phyloP scores from a whole-genome alignment of 2,888 invertebrate species.

The Acronicta alni region DNA sequence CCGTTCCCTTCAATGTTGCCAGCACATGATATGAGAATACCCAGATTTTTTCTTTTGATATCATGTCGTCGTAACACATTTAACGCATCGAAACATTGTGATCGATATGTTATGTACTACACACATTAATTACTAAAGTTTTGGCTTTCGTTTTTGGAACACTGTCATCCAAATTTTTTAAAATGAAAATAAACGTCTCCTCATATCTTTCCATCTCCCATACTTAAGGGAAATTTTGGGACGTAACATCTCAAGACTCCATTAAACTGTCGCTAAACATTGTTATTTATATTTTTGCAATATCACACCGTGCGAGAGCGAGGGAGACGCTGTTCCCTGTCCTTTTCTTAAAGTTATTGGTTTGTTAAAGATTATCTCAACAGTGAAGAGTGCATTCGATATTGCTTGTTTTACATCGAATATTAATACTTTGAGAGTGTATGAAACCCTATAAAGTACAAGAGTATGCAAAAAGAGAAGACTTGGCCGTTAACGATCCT shows the following conservation, averaged over 20 bases:
- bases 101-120: constrained; percentile 45
- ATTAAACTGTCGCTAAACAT: constrained; percentile 74
- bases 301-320: constrained; percentile 28
- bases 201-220: constrained; percentile 34
- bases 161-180: constrained; percentile 17
- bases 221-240: constrained; percentile 24
- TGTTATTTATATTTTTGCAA: constrained; percentile 65
- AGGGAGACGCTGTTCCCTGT: constrained; percentile 38
- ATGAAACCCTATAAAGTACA: constrained; percentile 47
- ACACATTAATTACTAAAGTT: constrained; percentile 46
- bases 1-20: constrained; percentile 50
- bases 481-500: constrained; percentile 9
- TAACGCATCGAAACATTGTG: constrained; percentile 44
- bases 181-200: constrained; percentile 30
- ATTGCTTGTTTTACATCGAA: constrained; percentile 65
- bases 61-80: constrained; percentile 42
- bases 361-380: constrained; percentile 63
- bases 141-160: constrained; percentile 15
- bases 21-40: constrained; percentile 43
- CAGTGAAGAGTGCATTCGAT: constrained; percentile 63
- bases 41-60: constrained; percentile 54
- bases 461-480: constrained; percentile 19
- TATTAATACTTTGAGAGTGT: constrained; percentile 59
- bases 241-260: constrained; percentile 46
- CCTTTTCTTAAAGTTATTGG: constrained; percentile 59